phyloP scores from a whole-genome alignment of 2,113 vertebrate species.

The Gambusia holbrooki region DNA sequence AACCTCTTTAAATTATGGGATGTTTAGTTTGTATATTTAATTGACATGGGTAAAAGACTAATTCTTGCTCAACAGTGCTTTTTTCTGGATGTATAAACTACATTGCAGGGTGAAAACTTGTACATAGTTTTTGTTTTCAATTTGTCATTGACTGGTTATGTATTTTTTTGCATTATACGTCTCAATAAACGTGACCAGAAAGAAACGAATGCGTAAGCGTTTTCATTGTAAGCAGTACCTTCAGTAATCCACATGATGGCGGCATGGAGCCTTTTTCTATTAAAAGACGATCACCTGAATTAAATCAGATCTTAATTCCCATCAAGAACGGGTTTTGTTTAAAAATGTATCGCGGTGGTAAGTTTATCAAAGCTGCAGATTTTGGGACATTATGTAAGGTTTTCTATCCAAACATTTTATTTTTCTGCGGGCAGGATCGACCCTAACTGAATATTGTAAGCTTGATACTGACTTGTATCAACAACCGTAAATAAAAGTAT shows the following conservation, averaged over 20 bases:
- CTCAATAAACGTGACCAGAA: slow-evolving; percentile 62
- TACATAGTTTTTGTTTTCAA: slow-evolving; percentile 35
- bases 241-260: slow-evolving; percentile 40
- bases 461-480: no score
- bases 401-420: no score
- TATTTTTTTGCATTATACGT: slow-evolving; percentile 50
- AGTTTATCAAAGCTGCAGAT: no score
- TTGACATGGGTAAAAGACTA: background rate
- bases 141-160: slow-evolving; percentile 40
- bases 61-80: slow-evolving; percentile 9
- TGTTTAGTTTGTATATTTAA: slow-evolving; percentile 3
- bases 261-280: background rate
- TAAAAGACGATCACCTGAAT: background rate
- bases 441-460: no score
- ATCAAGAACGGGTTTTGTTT: no score
- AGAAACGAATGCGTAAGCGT: background rate
- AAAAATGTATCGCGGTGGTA: no score
- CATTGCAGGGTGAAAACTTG: slow-evolving; percentile 28
- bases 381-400: no score
- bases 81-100: slow-evolving; percentile 16
- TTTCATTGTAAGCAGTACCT: background rate
- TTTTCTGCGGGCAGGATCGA: no score
- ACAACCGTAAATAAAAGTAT: no score
- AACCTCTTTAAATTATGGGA: background rate
- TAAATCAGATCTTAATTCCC: background rate